Evolutionary conservation across 2,113 vertebrate genomes (phyloP), one percentile per base, ranked within the genome.

Genomic region (Daubentonia madagascariensis): DNA sequence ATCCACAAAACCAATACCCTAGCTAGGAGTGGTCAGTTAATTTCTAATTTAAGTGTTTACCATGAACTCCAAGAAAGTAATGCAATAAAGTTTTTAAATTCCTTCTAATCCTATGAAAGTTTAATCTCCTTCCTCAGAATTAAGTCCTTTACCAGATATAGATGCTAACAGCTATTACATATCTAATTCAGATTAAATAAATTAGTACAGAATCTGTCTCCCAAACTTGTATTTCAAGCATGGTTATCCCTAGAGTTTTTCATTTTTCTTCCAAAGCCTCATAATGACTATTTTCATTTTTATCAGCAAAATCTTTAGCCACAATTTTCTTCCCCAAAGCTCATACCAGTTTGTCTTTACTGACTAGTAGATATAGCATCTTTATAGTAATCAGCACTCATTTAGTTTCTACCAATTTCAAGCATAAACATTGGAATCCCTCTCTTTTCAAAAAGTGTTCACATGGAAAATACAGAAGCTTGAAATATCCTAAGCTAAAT

Each of bases 261-360:
- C 20, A 67, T 75, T 89, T 90, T 84, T 89, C 59, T 73, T 59
- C 87, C 83, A 76, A 90, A 94, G 61, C 11, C 45, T 96, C 65
- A 67, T 23, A 72, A 70, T 91, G 52, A 86, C 68, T 73, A 79
- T 50, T 88, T 83, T 95, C 52, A 81, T 63, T 90, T 85, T 87
- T 52, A 85, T 13, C n/a, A 95, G 45, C 50, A 96, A 95, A 93
- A 96, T 75, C 78, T 93, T 91, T 57, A 75, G 79, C 54, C 81
- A 81, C 85, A 80, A 81, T 65, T n/a, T 43, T 61, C 73, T 57
- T 65, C 61, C 35, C 59, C 23, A 65, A 50, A 93, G 23, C 35
- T 78, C 45, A 6, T 7, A 81, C 70, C 23, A 52, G 23, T 20
- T 28, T 65, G 54, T 50, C 35, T 50, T 94, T 63, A 78, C 43